Percentiles rank a stretch among this genome's conserved stretches.
phyloP scores from a whole-genome alignment of 1,140 invertebrate genomes.

The Epicauta chinensis region DNA sequence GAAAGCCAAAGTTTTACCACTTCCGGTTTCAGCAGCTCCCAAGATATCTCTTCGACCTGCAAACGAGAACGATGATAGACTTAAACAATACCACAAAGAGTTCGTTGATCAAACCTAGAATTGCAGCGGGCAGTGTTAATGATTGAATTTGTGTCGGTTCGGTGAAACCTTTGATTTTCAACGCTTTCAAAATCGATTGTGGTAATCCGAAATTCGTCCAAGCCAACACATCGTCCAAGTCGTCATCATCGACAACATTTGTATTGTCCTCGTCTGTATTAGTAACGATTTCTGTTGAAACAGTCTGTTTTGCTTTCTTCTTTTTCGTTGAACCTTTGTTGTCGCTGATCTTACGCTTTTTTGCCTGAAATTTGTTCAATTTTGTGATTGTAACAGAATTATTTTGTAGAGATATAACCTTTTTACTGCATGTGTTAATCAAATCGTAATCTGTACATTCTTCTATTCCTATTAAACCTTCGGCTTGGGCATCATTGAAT shows the following conservation, averaged over 20 bases:
- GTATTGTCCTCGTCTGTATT: slow-evolving; percentile 20
- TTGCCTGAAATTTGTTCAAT: slow-evolving; percentile 10
- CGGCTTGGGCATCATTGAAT: slow-evolving; percentile 43
- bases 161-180: slow-evolving; percentile 69
- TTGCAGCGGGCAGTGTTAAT: slow-evolving; percentile 73
- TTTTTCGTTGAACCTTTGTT: slow-evolving; percentile 7
- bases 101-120: slow-evolving; percentile 59
- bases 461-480: slow-evolving; percentile 56
- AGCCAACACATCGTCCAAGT: slow-evolving; percentile 49
- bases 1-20: slow-evolving; percentile 96
- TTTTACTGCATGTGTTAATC: slow-evolving; percentile 37
- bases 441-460: slow-evolving; percentile 55
- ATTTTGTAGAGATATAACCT: slow-evolving; percentile 23
- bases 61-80: slow-evolving; percentile 8
- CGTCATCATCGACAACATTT: slow-evolving; percentile 20
- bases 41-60: slow-evolving; percentile 75
- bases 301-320: slow-evolving; percentile 12
- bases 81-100: slow-evolving; percentile 4
- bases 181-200: slow-evolving; percentile 60
- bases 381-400: slow-evolving; percentile 3
- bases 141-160: slow-evolving; percentile 80
- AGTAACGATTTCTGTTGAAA: background rate
- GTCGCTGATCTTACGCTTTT: slow-evolving; percentile 4
- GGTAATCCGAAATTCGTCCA: slow-evolving; percentile 72
- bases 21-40: slow-evolving; percentile 95